Percentiles rank a stretch among this genome's conserved stretches.
Evolutionary conservation across 2,888 invertebrate genomes (phyloP).

Genomic region (Idaea dimidiata): DNA sequence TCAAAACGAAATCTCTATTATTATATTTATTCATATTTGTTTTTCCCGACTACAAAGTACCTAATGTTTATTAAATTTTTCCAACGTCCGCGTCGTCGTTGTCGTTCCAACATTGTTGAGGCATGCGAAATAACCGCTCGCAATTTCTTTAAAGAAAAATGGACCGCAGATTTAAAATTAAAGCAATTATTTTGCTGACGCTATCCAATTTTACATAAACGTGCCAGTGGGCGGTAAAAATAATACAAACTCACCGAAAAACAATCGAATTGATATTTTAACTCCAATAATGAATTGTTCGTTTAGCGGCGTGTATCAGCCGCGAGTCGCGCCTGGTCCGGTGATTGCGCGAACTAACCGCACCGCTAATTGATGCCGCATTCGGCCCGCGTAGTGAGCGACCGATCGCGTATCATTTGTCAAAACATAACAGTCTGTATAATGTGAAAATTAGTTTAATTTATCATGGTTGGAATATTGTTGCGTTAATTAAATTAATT

Average conservation of each 20-base stretch:
- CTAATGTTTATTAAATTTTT: too few relatives aligned
- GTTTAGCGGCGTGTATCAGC: background rate
- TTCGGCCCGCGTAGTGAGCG: background rate
- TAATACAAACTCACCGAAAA: background rate
- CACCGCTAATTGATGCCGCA: background rate
- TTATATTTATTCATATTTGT: too few relatives aligned
- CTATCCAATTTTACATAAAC: background rate
- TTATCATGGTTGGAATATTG: background rate
- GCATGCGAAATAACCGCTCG: too few relatives aligned
- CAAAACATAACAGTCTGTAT: background rate
- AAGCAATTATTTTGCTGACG: background rate
- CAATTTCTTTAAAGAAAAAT: too few relatives aligned
- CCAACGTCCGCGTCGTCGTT: too few relatives aligned
- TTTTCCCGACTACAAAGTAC: too few relatives aligned
- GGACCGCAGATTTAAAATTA: background rate
- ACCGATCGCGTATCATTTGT: background rate
- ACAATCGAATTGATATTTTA: background rate
- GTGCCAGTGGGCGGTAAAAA: background rate
- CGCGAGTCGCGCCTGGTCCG: too few relatives aligned
- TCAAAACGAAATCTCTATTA: too few relatives aligned
- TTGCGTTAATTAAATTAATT: background rate
- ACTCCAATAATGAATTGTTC: background rate
- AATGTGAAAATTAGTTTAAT: background rate
- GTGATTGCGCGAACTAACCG: background rate
- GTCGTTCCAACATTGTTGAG: too few relatives aligned